Evolutionary conservation across 2,797 vertebrate genomes (phyloP).

Genomic region (Psittacula echo): DNA sequence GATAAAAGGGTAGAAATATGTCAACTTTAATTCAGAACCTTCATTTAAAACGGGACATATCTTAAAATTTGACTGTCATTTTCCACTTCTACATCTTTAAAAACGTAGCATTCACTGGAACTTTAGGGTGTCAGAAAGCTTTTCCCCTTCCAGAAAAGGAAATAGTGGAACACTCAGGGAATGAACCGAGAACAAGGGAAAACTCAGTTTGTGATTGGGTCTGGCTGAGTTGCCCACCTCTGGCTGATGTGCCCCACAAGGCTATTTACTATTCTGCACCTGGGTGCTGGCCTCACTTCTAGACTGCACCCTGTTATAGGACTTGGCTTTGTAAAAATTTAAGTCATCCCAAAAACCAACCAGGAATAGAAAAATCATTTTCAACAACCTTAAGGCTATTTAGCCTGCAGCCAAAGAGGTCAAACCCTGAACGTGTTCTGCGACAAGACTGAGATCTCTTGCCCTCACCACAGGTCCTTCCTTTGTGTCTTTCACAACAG

Average conservation of each 20-base stretch:
- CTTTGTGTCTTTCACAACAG: neutral
- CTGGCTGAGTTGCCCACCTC: neutral
- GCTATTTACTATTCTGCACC: neutral
- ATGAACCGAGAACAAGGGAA: neutral
- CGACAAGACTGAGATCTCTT: neutral
- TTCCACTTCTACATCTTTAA: neutral
- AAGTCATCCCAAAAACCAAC: neutral
- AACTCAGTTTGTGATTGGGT: neutral
- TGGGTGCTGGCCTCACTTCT: neutral
- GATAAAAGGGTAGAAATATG: neutral
- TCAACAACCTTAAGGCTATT: neutral
- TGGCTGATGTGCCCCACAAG: neutral
- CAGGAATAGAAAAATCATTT: neutral
- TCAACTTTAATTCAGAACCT: neutral
- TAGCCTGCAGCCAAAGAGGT: neutral
- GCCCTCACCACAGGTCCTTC: neutral
- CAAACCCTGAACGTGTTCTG: neutral
- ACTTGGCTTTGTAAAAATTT: neutral
- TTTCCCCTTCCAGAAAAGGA: neutral
- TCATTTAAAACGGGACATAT: neutral
- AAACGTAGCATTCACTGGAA: neutral
- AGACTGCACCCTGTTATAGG: neutral
- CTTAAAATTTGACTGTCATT: neutral
- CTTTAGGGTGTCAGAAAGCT: neutral
- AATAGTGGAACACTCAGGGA: neutral